Evolutionary conservation across 2,113 vertebrate genomes (phyloP).

Genomic region (Chaenocephalus aceratus): DNA sequence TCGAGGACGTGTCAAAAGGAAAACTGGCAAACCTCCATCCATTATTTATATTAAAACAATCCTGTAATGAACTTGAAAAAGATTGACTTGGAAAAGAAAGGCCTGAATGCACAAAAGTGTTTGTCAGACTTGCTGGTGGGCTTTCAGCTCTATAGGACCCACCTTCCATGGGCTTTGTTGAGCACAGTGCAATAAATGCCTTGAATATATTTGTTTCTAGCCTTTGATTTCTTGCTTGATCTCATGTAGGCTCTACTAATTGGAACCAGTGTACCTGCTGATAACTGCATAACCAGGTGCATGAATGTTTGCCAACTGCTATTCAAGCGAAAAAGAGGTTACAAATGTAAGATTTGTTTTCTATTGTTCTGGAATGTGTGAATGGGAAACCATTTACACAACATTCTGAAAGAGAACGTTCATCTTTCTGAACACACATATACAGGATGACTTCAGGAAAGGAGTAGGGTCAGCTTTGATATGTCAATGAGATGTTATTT

Average conservation of each 20-base stretch:
- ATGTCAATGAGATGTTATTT: too few relatives aligned
- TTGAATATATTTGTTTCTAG: constrained; percentile 19
- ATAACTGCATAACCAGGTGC: constrained; percentile 46
- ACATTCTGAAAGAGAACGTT: not conserved
- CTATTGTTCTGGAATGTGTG: not conserved
- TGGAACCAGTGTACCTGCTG: constrained; percentile 56
- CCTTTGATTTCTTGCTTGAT: constrained; percentile 11
- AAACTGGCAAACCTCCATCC: too few relatives aligned
- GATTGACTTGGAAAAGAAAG: not conserved
- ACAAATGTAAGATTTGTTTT: not conserved
- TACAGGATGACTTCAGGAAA: too few relatives aligned
- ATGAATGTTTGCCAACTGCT: constrained; percentile 43
- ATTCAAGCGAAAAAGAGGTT: not conserved
- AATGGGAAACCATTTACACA: not conserved
- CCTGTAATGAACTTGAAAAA: not conserved
- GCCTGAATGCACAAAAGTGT: not conserved
- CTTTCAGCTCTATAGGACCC: too few relatives aligned
- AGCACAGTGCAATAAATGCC: constrained; percentile 14
- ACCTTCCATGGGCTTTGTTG: not conserved
- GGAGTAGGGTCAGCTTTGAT: too few relatives aligned
- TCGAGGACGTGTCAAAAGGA: not conserved
- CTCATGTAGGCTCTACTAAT: constrained; percentile 24
- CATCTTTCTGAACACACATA: not conserved
- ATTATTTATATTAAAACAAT: not conserved
- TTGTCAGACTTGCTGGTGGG: not conserved